Percentiles rank a stretch among this genome's conserved stretches.
These are phyloP conservation scores for Astur gentilis DNA, from an alignment of 2,113 vertebrate species.

Conservation along the genomic window DNA sequence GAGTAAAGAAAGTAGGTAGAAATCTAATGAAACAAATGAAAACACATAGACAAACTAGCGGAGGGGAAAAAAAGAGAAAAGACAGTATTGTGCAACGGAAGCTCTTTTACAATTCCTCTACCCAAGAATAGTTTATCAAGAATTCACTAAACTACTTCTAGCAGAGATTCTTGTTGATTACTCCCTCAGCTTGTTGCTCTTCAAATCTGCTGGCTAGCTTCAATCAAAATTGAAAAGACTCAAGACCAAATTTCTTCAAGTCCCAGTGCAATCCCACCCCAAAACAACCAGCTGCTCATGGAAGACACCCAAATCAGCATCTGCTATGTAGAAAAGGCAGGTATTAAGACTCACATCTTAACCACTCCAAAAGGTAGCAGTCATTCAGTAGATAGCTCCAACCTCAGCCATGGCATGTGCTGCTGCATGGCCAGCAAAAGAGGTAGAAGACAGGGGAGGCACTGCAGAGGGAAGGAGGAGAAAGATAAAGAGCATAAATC, in stretches of 20 bases:
- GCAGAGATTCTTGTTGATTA: neutral
- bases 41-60: neutral
- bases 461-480: conserved; percentile 53
- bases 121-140: neutral
- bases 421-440: conserved; percentile 24
- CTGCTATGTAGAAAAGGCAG: conserved; percentile 1
- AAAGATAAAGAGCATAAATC: conserved; percentile 16
- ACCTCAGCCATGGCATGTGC: conserved; percentile 9
- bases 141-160: neutral
- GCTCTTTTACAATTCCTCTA: neutral
- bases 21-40: neutral
- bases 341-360: conserved; percentile 52
- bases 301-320: neutral
- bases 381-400: conserved; percentile 49
- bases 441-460: conserved; percentile 25
- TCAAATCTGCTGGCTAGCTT: neutral
- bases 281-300: neutral
- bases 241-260: neutral
- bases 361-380: conserved; percentile 44
- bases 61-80: neutral
- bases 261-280: neutral
- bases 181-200: neutral
- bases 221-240: neutral
- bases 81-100: neutral
- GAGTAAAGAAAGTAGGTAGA: neutral